These are phyloP conservation scores for Drosophila trapezifrons DNA, from an alignment of 1,140 invertebrate species.

Conservation along the genomic window DNA sequence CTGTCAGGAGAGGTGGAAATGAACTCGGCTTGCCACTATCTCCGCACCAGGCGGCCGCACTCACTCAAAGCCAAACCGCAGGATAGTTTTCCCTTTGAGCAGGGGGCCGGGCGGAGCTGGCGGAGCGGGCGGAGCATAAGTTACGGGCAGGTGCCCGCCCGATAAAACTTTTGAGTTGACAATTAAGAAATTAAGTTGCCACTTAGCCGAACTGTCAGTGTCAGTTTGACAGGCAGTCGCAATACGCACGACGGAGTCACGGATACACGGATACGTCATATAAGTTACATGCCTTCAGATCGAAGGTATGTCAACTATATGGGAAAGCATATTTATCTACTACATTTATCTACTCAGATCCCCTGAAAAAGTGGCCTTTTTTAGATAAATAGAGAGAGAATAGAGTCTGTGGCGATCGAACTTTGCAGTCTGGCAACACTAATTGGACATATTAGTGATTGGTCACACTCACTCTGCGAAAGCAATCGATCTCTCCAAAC, in stretches of 20 bases:
- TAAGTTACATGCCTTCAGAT: background rate
- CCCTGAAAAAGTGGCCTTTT: too few relatives aligned
- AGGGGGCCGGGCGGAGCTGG: background rate
- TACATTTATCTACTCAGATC: too few relatives aligned
- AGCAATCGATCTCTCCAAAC: too few relatives aligned
- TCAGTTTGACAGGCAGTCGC: constrained; percentile 82
- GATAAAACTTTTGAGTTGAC: constrained; percentile 82
- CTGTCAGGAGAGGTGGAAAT: constrained; percentile 43
- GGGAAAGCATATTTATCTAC: background rate
- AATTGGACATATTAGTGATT: too few relatives aligned
- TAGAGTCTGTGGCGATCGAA: too few relatives aligned
- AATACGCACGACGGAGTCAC: constrained; percentile 37
- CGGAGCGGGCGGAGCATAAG: constrained; percentile 39
- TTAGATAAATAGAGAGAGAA: too few relatives aligned
- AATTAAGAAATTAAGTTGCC: constrained; percentile 84
- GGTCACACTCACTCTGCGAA: too few relatives aligned
- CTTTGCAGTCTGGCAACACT: too few relatives aligned
- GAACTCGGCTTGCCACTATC: too few relatives aligned
- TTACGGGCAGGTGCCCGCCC: constrained; percentile 59
- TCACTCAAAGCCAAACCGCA: constrained; percentile 60
- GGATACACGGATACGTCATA: constrained; percentile 4
- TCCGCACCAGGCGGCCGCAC: background rate
- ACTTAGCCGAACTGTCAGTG: constrained; percentile 82
- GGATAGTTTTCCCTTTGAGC: constrained; percentile 51
- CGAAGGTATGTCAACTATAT: background rate